Evolutionary conservation across 2,888 invertebrate genomes (phyloP), one percentile per base, ranked within the genome.

Genomic region (Chirona hameri): DNA sequence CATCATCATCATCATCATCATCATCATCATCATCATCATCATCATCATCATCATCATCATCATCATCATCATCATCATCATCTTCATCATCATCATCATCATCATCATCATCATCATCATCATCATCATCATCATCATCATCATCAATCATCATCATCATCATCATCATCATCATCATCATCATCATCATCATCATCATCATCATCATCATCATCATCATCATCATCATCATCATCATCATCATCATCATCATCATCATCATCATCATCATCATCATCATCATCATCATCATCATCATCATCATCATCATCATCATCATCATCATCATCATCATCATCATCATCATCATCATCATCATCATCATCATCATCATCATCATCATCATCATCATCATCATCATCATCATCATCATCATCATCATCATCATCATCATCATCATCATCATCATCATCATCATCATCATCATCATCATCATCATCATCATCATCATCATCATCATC

Each of bases 1-100:
- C 79, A 14, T 79, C 79, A 79, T 79, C 79, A 79, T 79, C 79
- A 79, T 79, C 79, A 79, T 79, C 79, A 79, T 79, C 15, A 14
- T 79, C 7, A 79, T 79, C 79, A 79, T 79, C 14, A 79, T 79
- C 79, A 79, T 79, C 79, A 79, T 31, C 79, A 79, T 79, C 79
- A 79, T 79, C 15, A 79, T 79, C 14, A 79, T 79, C 79, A 9
- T 79, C 15, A 79, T 79, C 9, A 9, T 79, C 79, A 79, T 79
- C 79, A 79, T 79, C 31, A 79, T 4, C 79, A 14, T 79, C 79
- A 79, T 79, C 79, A 14, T 79, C 79, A 79, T 79, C 15, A 14
- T 14, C 79, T 39, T 29, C 15, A 14, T 14, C 79, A 4, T 79
- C 79, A 14, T 79, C 79, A 79, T 79, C 79, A 79, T 79, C 79